Evolutionary conservation across 2,888 invertebrate genomes (phyloP), one percentile per base, ranked within the genome.

Genomic region (Stegana nigrithorax): DNA sequence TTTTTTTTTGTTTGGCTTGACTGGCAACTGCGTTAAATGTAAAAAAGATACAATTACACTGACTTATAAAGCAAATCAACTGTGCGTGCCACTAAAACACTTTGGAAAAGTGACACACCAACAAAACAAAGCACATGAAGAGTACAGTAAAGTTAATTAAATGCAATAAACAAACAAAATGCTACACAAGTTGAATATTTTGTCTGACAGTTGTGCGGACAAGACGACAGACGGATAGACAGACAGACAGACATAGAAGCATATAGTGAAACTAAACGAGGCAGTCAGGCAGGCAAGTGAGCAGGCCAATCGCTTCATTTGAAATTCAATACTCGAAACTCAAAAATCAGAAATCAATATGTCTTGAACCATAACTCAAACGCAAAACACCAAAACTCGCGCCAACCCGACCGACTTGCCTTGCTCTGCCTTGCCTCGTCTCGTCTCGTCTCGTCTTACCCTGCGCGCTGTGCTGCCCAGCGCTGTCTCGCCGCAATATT

Each of bases 91-190:
- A n/a, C n/a, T n/a, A n/a, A n/a, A n/a, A n/a, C n/a, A n/a, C n/a
- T n/a, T n/a, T n/a, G n/a, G n/a, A n/a, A n/a, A n/a, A n/a, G n/a
- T n/a, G n/a, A n/a, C n/a, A n/a, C n/a, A n/a, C n/a, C n/a, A n/a
- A n/a, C n/a, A n/a, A n/a, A n/a, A n/a, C n/a, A n/a, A n/a, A n/a
- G n/a, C n/a, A n/a, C n/a, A n/a, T n/a, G n/a, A n/a, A n/a, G n/a
- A n/a, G n/a, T n/a, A n/a, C n/a, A n/a, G n/a, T 80, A 75, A 80
- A 75, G 79, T 80, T 80, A 75, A 75, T 75, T 75, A 75, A 75
- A 80, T 75, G 81, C 75, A 80, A 74, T 74, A 78, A 71, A 69
- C 68, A 75, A 69, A 71, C 69, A 69, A 66, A 62, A 59, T 26
- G 64, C 60, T 69, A 57, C 62, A 72, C 60, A 64, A 70, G 64